Percentiles rank a stretch among this genome's conserved stretches.
phyloP scores from a whole-genome alignment of 2,888 invertebrate genomes.

The Phrixothrix hirtus region DNA sequence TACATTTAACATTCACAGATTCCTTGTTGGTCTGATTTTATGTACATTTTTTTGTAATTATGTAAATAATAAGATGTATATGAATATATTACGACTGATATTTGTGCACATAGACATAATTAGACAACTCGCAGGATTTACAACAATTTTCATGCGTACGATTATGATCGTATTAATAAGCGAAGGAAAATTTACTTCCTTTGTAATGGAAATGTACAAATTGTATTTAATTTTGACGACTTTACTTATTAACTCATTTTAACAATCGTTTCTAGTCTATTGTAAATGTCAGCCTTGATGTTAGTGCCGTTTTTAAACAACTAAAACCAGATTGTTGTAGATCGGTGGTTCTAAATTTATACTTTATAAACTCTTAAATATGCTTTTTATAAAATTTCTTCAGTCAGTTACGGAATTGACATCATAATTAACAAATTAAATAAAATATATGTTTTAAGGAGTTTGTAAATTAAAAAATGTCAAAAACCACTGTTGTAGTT shows the following conservation, averaged over 20 bases:
- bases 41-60: slow-evolving; percentile 33
- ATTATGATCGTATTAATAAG: neutral
- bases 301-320: slow-evolving; percentile 17
- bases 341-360: no score
- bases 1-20: no score
- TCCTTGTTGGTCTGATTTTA: no score
- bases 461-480: no score
- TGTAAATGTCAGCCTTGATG: slow-evolving; percentile 26
- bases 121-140: slow-evolving; percentile 11
- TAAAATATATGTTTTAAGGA: no score
- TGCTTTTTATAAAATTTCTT: slow-evolving; percentile 1
- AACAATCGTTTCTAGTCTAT: slow-evolving; percentile 30
- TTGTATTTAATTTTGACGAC: slow-evolving; percentile 7
- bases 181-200: neutral
- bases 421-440: no score
- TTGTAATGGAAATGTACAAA: slow-evolving; percentile 18
- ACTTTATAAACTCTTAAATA: slow-evolving; percentile 5
- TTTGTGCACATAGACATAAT: slow-evolving; percentile 32
- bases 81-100: slow-evolving; percentile 37
- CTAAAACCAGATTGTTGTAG: slow-evolving; percentile 21
- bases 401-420: slow-evolving; percentile 2
- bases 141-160: neutral
- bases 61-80: slow-evolving; percentile 36
- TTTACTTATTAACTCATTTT: slow-evolving; percentile 3
- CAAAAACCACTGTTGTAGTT: no score